phyloP scores from a whole-genome alignment of 2,888 invertebrate species.

The Nomada ruficornis region DNA sequence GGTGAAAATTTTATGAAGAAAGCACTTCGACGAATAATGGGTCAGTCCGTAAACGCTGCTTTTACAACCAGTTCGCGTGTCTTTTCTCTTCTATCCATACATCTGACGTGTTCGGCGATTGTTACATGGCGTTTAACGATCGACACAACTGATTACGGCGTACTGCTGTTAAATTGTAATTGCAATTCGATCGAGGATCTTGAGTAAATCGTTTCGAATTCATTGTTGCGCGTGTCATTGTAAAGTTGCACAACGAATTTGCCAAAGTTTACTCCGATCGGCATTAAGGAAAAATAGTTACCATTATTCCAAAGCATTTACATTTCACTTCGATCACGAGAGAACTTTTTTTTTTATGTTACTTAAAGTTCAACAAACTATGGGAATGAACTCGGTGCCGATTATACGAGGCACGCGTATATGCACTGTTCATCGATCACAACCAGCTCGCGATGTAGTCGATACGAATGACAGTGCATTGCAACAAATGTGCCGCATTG shows the following conservation, averaged over 20 bases:
- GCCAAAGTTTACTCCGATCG: background rate
- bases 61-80: constrained; percentile 53
- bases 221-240: too few relatives aligned
- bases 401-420: constrained; percentile 21
- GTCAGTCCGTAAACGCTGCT: constrained; percentile 43
- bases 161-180: background rate
- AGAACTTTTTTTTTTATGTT: too few relatives aligned
- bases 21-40: constrained; percentile 52
- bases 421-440: constrained; percentile 52
- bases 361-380: background rate
- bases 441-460: constrained; percentile 32
- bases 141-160: constrained; percentile 18
- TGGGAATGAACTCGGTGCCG: background rate
- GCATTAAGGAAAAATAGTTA: background rate
- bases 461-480: constrained; percentile 37
- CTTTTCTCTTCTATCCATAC: constrained; percentile 42
- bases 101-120: constrained; percentile 14
- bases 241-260: too few relatives aligned
- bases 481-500: constrained; percentile 19
- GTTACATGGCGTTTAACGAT: constrained; percentile 27
- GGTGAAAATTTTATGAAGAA: constrained; percentile 61
- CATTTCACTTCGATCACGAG: background rate
- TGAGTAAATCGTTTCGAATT: background rate
- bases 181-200: constrained; percentile 13
- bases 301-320: background rate